Percentiles rank a stretch among this genome's conserved stretches.
Conservation (phyloP, 2,888 invertebrate genomes). For the Nyleta sp. region DNA sequence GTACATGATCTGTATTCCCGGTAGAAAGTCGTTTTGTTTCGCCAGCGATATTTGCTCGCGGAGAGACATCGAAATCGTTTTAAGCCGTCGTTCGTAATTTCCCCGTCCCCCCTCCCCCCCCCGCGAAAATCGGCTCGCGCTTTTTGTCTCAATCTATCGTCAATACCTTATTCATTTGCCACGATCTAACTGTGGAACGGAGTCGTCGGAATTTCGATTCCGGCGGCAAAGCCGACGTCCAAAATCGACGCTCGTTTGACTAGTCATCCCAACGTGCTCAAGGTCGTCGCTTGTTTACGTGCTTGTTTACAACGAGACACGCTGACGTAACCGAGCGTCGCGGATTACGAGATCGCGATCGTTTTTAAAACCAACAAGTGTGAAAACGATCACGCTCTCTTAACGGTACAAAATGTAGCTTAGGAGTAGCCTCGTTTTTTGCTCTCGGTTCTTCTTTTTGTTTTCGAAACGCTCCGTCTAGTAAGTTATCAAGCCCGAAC, state of each 20-base stretch:
- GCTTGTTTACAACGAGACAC: too few species aligned
- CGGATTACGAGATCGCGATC: constrained; percentile 9
- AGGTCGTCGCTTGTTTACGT: too few species aligned
- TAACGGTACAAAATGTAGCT: constrained; percentile 42
- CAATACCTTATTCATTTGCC: too few species aligned
- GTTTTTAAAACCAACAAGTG: constrained; percentile 36
- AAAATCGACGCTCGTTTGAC: too few species aligned
- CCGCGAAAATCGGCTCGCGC: too few species aligned
- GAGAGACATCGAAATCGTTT: constrained; percentile 51
- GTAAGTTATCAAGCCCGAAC: constrained; percentile 63
- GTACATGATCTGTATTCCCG: constrained; percentile 56
- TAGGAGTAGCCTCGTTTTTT: constrained; percentile 9
- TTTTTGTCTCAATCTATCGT: too few species aligned
- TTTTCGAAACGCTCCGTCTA: constrained; percentile 47
- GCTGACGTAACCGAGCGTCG: neutral
- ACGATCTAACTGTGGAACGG: too few species aligned
- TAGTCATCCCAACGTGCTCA: too few species aligned
- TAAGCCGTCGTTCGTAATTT: too few species aligned
- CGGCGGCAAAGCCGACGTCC: too few species aligned
- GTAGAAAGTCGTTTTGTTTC: constrained; percentile 49
- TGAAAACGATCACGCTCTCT: constrained; percentile 40
- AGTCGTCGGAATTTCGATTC: too few species aligned
- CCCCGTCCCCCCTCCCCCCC: too few species aligned
- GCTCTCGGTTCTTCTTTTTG: constrained; percentile 13
- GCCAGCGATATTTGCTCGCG: constrained; percentile 29